These are phyloP conservation scores for Watsonalla cultraria DNA, from an alignment of 2,888 invertebrate genomes.

Conservation along the genomic window DNA sequence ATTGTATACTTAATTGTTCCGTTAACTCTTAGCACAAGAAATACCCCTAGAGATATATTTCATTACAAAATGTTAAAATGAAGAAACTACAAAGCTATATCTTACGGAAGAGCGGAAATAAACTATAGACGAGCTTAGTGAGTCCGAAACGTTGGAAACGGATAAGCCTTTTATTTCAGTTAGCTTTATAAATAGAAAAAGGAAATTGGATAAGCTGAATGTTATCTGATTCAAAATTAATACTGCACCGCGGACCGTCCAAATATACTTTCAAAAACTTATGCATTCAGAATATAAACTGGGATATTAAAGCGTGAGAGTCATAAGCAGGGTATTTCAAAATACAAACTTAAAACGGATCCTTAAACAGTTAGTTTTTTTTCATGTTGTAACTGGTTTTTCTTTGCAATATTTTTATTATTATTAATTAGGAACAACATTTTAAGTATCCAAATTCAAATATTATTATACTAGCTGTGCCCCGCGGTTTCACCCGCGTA, in stretches of 20 bases:
- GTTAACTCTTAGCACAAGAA: neutral
- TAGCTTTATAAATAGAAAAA: constrained; percentile 38
- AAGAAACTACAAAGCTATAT: neutral
- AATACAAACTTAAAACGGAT: too few species aligned
- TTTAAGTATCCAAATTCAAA: too few species aligned
- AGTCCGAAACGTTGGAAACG: neutral
- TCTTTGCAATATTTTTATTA: too few species aligned
- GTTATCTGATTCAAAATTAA: constrained; percentile 9
- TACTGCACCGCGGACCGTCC: constrained; percentile 2
- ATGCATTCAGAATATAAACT: neutral
- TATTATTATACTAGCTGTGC: too few species aligned
- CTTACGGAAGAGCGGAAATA: neutral
- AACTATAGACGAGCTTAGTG: neutral
- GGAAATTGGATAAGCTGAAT: constrained; percentile 25
- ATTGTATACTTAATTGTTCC: neutral
- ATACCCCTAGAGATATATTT: neutral
- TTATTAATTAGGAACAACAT: too few species aligned
- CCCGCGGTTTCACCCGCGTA: too few species aligned
- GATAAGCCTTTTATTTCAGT: constrained; percentile 19
- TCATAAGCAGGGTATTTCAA: too few species aligned
- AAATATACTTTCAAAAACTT: neutral
- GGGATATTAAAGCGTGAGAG: too few species aligned
- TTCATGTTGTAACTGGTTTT: too few species aligned
- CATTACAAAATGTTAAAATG: neutral
- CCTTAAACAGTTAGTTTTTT: too few species aligned